Percentiles rank a stretch among this genome's conserved stretches.
Evolutionary conservation across 1,140 invertebrate genomes (phyloP).

Genomic region (Andricus grossulariae): DNA sequence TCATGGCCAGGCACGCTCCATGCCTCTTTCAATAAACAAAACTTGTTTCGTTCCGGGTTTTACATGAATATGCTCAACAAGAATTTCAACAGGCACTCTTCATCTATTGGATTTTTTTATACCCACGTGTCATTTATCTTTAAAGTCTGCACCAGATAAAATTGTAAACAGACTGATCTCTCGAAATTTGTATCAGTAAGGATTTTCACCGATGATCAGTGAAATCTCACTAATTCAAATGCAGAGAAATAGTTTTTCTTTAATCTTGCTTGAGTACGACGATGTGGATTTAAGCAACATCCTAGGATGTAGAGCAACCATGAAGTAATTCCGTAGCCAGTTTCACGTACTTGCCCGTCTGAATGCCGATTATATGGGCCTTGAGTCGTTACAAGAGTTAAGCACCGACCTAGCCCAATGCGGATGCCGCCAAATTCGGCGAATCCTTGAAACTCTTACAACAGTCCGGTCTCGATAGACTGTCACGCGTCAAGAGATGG

Average conservation of each 20-base stretch:
- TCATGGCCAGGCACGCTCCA: conserved; percentile 19
- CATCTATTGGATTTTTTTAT: not conserved
- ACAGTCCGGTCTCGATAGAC: not conserved
- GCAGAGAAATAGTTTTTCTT: too few species aligned
- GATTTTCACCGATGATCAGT: too few species aligned
- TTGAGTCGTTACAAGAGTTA: conserved; percentile 49
- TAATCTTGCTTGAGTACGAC: too few species aligned
- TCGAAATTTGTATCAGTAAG: too few species aligned
- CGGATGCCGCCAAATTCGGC: conserved; percentile 62
- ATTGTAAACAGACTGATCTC: too few species aligned
- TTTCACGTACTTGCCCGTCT: conserved; percentile 43
- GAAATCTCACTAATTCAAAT: too few species aligned
- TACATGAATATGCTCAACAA: not conserved
- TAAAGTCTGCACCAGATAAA: too few species aligned
- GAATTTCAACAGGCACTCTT: not conserved
- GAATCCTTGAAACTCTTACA: conserved; percentile 56
- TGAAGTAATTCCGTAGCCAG: conserved; percentile 45
- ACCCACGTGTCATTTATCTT: too few species aligned
- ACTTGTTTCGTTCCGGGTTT: not conserved
- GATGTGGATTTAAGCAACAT: not conserved
- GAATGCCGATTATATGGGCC: conserved; percentile 42
- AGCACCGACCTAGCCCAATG: conserved; percentile 62
- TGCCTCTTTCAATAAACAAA: not conserved
- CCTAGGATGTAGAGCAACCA: conserved; percentile 36
- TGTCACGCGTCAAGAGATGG: conserved; percentile 35